Conservation (phyloP, 2,113 vertebrate species). For the Gadus macrocephalus region DNA sequence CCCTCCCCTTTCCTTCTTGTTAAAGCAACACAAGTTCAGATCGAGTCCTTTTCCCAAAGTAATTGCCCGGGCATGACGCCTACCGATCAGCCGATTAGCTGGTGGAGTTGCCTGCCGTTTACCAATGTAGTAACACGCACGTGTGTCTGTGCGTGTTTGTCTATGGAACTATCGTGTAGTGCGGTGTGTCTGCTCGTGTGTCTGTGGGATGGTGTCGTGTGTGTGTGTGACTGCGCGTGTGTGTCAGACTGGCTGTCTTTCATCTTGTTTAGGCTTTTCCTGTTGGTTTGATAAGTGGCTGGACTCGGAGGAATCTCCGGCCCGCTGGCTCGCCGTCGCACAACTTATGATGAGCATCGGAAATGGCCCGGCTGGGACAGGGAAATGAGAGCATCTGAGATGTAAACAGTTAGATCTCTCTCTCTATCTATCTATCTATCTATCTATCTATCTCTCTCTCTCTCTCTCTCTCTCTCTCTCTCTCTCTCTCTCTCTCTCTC, state of each 20-base stretch:
- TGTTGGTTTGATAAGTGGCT: too few species aligned
- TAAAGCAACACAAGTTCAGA: slow-evolving; percentile 53
- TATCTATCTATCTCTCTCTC: too few species aligned
- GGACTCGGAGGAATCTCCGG: too few species aligned
- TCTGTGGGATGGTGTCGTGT: background rate
- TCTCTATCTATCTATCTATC: background rate
- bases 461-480: background rate
- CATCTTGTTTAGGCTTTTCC: too few species aligned
- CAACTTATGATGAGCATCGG: too few species aligned
- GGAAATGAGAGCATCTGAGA: background rate
- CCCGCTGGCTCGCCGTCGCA: too few species aligned
- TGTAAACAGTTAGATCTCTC: background rate
- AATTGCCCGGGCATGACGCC: background rate
- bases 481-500: too few species aligned
- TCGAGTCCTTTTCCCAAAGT: slow-evolving; percentile 16
- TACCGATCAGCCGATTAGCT: background rate
- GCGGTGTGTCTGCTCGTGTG: background rate
- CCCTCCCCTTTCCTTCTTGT: slow-evolving; percentile 16
- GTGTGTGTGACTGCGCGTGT: background rate
- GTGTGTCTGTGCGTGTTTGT: slow-evolving; percentile 1
- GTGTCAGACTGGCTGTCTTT: background rate
- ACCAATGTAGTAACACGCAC: background rate
- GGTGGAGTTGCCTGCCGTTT: background rate
- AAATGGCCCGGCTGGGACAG: background rate
- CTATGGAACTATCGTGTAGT: slow-evolving; percentile 8